Percentiles rank a stretch among this genome's conserved stretches.
Evolutionary conservation across 1,140 invertebrate genomes (phyloP).

Genomic region (Trachymyrmex septentrionalis): DNA sequence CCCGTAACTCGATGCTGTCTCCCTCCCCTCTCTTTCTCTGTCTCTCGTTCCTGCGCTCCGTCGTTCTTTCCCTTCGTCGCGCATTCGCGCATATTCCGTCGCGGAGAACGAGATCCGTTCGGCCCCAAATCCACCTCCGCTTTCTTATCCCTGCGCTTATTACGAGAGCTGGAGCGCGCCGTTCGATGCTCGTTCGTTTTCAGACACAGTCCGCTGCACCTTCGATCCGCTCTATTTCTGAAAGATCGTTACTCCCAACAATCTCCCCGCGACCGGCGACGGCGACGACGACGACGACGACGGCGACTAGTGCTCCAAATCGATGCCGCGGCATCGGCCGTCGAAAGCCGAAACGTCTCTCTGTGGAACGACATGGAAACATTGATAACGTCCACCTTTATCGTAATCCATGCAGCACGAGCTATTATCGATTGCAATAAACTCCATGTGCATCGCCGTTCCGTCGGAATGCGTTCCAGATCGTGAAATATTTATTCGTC

Average conservation of each 20-base stretch:
- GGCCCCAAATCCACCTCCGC: conserved; percentile 62
- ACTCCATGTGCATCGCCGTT: not conserved
- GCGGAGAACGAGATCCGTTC: conserved; percentile 46
- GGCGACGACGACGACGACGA: not conserved
- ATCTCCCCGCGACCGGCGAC: conserved; percentile 21
- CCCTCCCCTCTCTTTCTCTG: conserved; percentile 20
- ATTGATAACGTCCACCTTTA: conserved; percentile 17
- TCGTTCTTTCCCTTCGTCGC: not conserved
- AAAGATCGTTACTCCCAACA: conserved; percentile 50
- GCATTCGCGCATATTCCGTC: conserved; percentile 5
- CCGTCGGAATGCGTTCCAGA: conserved; percentile 6
- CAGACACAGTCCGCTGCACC: conserved; percentile 49
- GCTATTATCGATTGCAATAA: conserved; percentile 18
- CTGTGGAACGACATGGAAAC: not conserved
- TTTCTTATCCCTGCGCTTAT: conserved; percentile 56
- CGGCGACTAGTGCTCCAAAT: conserved; percentile 26
- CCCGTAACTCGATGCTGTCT: conserved; percentile 70
- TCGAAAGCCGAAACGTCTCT: conserved; percentile 4
- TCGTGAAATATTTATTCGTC: conserved; percentile 44
- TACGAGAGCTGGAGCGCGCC: conserved; percentile 16
- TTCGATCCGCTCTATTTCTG: conserved; percentile 54
- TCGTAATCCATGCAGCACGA: conserved; percentile 9
- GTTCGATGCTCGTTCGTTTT: conserved; percentile 66
- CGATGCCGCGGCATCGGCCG: not conserved
- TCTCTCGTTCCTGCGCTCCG: not conserved